A percentile compares a stretch with the other conserved stretches of the same genome.
These are phyloP conservation scores for Archegozetes longisetosus DNA, from an alignment of 1,140 invertebrate genomes.

Conservation along the genomic window DNA sequence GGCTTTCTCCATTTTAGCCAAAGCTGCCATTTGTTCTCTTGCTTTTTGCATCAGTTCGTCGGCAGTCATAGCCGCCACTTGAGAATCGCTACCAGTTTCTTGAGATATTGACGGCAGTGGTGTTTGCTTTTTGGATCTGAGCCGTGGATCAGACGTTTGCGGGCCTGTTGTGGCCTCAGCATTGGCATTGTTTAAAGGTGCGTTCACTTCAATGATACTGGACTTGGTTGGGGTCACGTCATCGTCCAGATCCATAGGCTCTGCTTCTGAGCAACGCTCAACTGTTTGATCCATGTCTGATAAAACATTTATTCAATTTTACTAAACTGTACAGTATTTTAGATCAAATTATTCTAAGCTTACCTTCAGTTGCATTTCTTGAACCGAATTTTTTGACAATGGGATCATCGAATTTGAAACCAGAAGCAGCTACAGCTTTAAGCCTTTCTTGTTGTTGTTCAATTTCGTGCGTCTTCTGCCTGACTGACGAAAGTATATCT, in stretches of 20 bases:
- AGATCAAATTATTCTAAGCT: background rate
- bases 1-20: background rate
- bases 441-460: background rate
- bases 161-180: background rate
- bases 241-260: background rate
- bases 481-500: conserved; percentile 1
- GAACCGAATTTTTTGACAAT: background rate
- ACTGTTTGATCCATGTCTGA: background rate
- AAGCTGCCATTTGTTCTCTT: conserved; percentile 7
- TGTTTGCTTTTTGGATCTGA: background rate
- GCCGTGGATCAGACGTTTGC: background rate
- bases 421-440: background rate
- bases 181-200: too few species aligned
- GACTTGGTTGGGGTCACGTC: background rate
- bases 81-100: background rate
- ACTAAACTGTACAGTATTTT: background rate
- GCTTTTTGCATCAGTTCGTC: conserved; percentile 9
- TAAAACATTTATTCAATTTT: background rate
- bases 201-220: background rate
- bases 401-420: background rate
- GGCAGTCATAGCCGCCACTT: conserved; percentile 1
- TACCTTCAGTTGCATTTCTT: background rate
- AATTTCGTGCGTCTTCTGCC: background rate
- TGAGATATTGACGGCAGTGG: background rate
- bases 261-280: background rate